Conservation (phyloP, 2,797 vertebrate species). For the Gallinago solitaria region DNA sequence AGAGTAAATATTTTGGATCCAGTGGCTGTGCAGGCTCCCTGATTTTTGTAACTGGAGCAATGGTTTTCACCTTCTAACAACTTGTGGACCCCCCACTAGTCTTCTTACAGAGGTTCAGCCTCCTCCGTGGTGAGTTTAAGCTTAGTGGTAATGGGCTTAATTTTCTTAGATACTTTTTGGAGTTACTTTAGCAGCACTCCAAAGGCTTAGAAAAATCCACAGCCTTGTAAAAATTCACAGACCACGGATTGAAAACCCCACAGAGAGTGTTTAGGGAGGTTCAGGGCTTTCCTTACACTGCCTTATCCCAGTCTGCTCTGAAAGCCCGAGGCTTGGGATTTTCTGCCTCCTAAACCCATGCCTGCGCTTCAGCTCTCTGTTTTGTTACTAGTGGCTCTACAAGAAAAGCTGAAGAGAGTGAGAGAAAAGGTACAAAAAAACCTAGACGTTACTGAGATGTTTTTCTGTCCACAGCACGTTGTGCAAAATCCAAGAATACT, state of each 20-base stretch:
- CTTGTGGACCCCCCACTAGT: not conserved
- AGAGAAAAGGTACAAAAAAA: not conserved
- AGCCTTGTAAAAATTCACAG: not conserved
- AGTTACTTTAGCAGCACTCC: not conserved
- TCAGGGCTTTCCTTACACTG: not conserved
- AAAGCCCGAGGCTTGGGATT: not conserved
- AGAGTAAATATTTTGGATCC: not conserved
- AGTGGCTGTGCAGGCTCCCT: not conserved
- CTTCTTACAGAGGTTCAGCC: not conserved
- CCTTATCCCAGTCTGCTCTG: not conserved
- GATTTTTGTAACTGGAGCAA: not conserved
- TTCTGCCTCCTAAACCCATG: not conserved
- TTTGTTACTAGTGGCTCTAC: not conserved
- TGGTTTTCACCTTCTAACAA: not conserved
- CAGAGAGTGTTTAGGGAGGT: not conserved
- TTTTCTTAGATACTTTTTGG: not conserved
- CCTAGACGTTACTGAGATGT: not conserved
- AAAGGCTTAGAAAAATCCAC: not conserved
- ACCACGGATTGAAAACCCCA: fast-evolving
- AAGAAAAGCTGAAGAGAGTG: not conserved
- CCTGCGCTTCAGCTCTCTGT: not conserved
- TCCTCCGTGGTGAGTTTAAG: not conserved
- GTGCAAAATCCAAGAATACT: not conserved
- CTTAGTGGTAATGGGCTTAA: not conserved
- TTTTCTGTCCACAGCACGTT: not conserved